Evolutionary conservation across 2,113 vertebrate species (phyloP).

Genomic region (Cnemophilus loriae): DNA sequence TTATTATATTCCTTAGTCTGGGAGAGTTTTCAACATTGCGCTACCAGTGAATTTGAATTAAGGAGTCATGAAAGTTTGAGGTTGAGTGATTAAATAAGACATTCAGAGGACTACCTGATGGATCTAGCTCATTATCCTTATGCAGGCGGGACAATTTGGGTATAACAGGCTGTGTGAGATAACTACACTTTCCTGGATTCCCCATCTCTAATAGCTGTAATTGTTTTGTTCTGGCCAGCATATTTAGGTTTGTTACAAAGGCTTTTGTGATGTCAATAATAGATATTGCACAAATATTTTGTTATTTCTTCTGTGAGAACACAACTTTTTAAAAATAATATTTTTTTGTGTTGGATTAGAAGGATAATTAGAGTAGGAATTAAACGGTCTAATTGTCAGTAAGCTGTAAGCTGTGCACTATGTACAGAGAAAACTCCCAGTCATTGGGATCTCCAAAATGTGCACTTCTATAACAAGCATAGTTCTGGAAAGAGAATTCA

Average conservation of each 20-base stretch:
- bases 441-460: neutral
- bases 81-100: neutral
- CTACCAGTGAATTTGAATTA: neutral
- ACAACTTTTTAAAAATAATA: neutral
- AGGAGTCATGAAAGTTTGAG: neutral
- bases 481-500: neutral
- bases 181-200: neutral
- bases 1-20: neutral
- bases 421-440: neutral
- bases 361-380: neutral
- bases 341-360: neutral
- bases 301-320: neutral
- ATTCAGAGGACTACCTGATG: neutral
- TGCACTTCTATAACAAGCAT: neutral
- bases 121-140: neutral
- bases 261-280: neutral
- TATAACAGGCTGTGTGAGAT: neutral
- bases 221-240: neutral
- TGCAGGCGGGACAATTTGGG: neutral
- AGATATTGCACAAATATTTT: neutral
- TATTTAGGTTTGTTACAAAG: neutral
- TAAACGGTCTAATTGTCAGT: neutral
- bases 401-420: neutral
- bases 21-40: neutral
- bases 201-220: neutral